Evolutionary conservation across 2,797 vertebrate genomes (phyloP).

Genomic region (Rhinella marina): DNA sequence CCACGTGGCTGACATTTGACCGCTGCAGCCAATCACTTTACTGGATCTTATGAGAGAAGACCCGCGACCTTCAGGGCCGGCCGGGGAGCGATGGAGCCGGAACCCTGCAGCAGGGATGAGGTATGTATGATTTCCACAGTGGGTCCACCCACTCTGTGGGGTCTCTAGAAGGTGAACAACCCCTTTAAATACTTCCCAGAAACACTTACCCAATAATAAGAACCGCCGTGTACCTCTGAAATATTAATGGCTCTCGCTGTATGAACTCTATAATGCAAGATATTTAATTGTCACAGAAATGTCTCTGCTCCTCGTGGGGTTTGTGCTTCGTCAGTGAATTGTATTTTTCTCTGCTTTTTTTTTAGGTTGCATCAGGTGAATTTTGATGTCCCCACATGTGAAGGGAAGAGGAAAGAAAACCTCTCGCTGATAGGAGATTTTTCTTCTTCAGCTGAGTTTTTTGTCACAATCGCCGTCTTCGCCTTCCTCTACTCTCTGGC

Average conservation of each 20-base stretch:
- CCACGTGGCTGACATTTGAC: too few relatives aligned
- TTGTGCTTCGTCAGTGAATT: neutral
- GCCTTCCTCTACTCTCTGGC: conserved; percentile 94
- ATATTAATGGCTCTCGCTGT: neutral
- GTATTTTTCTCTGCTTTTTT: conserved; percentile 32
- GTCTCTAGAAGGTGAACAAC: too few relatives aligned
- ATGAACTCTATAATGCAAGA: neutral
- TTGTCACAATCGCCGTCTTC: conserved; percentile 94
- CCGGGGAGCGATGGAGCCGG: too few relatives aligned
- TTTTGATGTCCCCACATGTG: conserved; percentile 90
- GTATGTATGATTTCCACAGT: too few relatives aligned
- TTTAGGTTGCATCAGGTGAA: conserved; percentile 90
- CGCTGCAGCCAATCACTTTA: too few relatives aligned
- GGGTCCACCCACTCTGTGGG: too few relatives aligned
- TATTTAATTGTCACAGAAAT: neutral
- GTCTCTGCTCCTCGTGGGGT: neutral
- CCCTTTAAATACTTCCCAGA: neutral
- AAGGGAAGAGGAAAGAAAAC: conserved; percentile 82
- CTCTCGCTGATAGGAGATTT: conserved; percentile 91
- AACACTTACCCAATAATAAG: neutral
- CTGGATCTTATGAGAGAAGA: too few relatives aligned
- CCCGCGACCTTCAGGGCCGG: too few relatives aligned
- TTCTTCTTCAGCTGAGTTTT: conserved; percentile 96
- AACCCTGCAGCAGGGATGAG: too few relatives aligned
- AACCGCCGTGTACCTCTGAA: neutral